phyloP scores from a whole-genome alignment of 2,888 invertebrate species.

The Ennomos quercinarius region DNA sequence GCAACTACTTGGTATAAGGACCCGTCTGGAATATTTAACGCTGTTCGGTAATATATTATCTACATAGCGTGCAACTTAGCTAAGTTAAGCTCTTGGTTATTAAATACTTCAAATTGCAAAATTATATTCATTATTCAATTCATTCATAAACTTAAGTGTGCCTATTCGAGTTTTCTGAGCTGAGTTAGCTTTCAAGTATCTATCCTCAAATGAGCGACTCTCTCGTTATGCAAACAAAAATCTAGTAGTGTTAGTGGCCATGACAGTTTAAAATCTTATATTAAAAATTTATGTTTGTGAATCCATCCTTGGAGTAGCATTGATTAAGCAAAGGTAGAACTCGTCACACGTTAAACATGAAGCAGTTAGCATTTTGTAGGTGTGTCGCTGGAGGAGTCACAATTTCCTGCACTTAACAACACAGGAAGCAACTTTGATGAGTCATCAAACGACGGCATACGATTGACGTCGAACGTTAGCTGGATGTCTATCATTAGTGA shows the following conservation, averaged over 20 bases:
- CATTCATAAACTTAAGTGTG: not conserved
- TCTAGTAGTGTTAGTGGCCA: too few relatives aligned
- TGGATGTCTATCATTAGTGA: constrained; percentile 67
- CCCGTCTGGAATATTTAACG: constrained; percentile 74
- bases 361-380: constrained; percentile 73
- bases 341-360: constrained; percentile 31
- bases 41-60: constrained; percentile 50
- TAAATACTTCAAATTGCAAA: not conserved
- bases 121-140: not conserved
- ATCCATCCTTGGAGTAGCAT: not conserved
- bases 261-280: too few relatives aligned
- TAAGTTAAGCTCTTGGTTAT: not conserved
- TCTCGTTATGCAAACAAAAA: too few relatives aligned
- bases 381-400: constrained; percentile 81
- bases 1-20: constrained; percentile 53
- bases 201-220: too few relatives aligned
- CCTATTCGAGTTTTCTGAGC: not conserved
- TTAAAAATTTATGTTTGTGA: too few relatives aligned
- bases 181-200: too few relatives aligned
- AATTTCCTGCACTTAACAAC: constrained; percentile 85
- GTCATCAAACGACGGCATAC: constrained; percentile 80
- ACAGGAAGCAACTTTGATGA: constrained; percentile 84
- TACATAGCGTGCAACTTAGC: constrained; percentile 25
- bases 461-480: constrained; percentile 68
- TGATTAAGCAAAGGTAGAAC: constrained; percentile 16